Percentiles rank a stretch among this genome's conserved stretches.
Conservation (phyloP, 1,140 invertebrate species). For the Colletes gigas region DNA sequence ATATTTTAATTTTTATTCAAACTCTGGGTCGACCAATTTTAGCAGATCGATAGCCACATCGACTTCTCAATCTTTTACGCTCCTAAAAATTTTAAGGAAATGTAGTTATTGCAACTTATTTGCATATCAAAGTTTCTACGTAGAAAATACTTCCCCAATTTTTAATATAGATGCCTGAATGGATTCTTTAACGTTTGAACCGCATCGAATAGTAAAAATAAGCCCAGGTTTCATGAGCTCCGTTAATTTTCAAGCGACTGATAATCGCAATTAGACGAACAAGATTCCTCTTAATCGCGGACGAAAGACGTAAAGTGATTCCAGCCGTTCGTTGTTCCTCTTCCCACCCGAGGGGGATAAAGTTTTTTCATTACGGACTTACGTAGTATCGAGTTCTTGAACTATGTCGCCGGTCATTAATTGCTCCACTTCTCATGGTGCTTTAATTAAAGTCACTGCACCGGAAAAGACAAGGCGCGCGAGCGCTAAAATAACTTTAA, state of each 20-base stretch:
- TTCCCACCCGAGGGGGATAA: background rate
- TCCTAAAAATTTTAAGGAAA: no score
- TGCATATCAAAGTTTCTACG: no score
- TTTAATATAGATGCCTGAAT: background rate
- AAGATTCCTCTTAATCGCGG: background rate
- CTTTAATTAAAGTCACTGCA: conserved; percentile 47
- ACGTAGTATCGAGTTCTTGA: conserved; percentile 22
- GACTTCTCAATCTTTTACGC: no score
- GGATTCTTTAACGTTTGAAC: no score
- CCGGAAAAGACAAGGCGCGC: background rate
- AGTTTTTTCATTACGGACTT: conserved; percentile 47
- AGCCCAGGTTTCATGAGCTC: no score
- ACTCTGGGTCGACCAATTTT: no score
- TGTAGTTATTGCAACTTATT: no score
- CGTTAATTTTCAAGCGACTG: no score
- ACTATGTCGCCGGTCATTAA: conserved; percentile 42
- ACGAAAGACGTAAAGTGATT: background rate
- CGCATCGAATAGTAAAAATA: background rate
- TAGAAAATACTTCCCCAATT: background rate
- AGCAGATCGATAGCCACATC: no score
- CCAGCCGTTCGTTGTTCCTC: background rate
- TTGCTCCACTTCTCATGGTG: conserved; percentile 18
- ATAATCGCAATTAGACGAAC: background rate
- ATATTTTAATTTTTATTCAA: background rate
- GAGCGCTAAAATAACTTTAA: conserved; percentile 5